phyloP scores from a whole-genome alignment of 1,140 invertebrate genomes.

The Acyrthosiphon pisum region DNA sequence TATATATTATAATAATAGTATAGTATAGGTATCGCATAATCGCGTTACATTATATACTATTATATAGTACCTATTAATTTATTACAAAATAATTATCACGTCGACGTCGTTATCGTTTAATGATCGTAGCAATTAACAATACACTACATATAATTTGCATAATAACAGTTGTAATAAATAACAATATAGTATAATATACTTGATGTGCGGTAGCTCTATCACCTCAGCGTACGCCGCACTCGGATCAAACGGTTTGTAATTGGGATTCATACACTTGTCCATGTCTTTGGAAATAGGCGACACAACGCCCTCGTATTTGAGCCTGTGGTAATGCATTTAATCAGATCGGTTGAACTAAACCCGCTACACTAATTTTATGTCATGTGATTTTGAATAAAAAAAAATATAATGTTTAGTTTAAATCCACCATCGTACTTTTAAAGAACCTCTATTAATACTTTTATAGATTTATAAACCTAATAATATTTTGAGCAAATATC shows the following conservation, averaged over 20 bases:
- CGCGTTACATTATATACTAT: background rate
- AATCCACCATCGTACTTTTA: background rate
- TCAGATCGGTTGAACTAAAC: background rate
- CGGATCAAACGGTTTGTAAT: slow-evolving; percentile 45
- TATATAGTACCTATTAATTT: background rate
- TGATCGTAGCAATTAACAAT: background rate
- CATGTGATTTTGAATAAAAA: too few species aligned
- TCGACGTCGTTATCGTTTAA: background rate
- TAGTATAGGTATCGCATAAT: background rate
- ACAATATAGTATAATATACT: background rate
- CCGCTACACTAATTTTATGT: too few species aligned
- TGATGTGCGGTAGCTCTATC: slow-evolving; percentile 16
- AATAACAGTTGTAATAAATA: background rate
- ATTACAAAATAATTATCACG: background rate
- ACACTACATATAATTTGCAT: background rate
- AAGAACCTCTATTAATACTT: background rate
- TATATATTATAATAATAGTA: too few species aligned
- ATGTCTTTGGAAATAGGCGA: slow-evolving; percentile 31
- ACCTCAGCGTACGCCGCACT: background rate
- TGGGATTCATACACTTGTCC: slow-evolving; percentile 17
- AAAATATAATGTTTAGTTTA: background rate
- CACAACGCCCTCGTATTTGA: slow-evolving; percentile 40
- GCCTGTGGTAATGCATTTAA: background rate
- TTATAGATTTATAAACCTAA: background rate
- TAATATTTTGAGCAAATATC: background rate